phyloP scores from a whole-genome alignment of 2,888 invertebrate species.

The Rotaria sp. region DNA sequence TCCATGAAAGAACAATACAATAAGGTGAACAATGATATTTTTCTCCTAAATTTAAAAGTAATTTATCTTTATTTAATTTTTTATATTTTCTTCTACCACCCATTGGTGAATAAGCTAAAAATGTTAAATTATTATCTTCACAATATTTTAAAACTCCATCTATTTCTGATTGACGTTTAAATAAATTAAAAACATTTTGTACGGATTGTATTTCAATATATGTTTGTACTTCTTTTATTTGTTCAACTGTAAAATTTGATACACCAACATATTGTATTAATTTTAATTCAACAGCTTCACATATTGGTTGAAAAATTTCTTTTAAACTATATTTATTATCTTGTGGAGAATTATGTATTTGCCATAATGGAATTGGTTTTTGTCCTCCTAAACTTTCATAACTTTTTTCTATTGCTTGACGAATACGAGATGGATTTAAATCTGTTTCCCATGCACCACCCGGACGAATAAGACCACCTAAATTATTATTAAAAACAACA shows the following conservation, averaged over 20 bases:
- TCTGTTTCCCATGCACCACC: constrained; percentile 33
- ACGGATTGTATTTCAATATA: constrained; percentile 29
- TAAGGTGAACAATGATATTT: constrained; percentile 29
- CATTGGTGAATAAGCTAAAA: constrained; percentile 36
- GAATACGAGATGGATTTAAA: constrained; percentile 32
- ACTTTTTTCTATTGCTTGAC: constrained; percentile 33
- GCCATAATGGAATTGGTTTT: constrained; percentile 36
- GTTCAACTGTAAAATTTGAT: constrained; percentile 37
- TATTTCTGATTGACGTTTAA: constrained; percentile 27
- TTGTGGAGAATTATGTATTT: constrained; percentile 30
- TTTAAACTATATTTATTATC: constrained; percentile 36
- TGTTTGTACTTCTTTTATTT: constrained; percentile 31
- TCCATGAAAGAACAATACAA: constrained; percentile 35
- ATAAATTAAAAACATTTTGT: constrained; percentile 33
- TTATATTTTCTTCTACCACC: constrained; percentile 34
- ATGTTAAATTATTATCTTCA: constrained; percentile 33
- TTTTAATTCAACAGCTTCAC: constrained; percentile 32
- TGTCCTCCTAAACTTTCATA: constrained; percentile 34
- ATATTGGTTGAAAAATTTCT: constrained; percentile 30
- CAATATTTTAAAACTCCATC: constrained; percentile 38
- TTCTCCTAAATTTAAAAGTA: constrained; percentile 19
- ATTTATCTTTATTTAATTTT: constrained; percentile 25
- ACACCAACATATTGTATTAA: constrained; percentile 36
- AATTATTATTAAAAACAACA: neutral
- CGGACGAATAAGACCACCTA: constrained; percentile 34